Conservation (phyloP, 1,140 invertebrate species). For the Drosophila leontia region DNA sequence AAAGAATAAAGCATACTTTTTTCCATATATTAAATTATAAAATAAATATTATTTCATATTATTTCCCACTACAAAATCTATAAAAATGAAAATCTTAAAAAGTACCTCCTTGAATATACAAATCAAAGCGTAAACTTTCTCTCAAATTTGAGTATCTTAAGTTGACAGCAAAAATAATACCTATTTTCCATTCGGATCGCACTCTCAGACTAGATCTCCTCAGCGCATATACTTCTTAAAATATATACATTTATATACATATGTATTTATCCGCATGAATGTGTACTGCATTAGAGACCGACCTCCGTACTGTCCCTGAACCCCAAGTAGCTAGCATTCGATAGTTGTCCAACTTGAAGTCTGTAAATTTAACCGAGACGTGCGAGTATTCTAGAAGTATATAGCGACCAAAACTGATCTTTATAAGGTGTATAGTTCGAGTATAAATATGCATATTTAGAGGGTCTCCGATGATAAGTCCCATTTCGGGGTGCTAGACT, state of each 20-base stretch:
- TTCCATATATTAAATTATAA: neutral
- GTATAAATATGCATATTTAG: conserved; percentile 24
- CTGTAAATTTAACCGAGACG: conserved; percentile 19
- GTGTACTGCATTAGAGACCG: conserved; percentile 34
- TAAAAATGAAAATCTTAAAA: neutral
- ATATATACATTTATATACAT: conserved; percentile 26
- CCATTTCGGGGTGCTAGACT: conserved; percentile 46
- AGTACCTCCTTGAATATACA: neutral
- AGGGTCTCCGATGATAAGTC: conserved; percentile 10
- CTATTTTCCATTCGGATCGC: conserved; percentile 47
- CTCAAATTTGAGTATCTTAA: conserved; percentile 41
- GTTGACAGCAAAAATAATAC: conserved; percentile 33
- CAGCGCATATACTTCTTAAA: conserved; percentile 19
- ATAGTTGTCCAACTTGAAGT: conserved; percentile 56
- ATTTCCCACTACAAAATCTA: neutral
- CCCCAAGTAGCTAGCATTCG: conserved; percentile 32
- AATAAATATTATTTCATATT: neutral
- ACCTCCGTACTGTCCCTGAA: conserved; percentile 29
- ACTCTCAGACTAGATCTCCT: conserved; percentile 49
- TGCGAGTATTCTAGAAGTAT: conserved; percentile 21
- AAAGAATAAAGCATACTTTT: neutral
- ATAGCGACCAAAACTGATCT: conserved; percentile 73
- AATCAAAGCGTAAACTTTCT: conserved; percentile 24
- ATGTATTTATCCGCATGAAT: conserved; percentile 22
- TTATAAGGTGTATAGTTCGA: conserved; percentile 64